phyloP scores from a whole-genome alignment of 2,113 vertebrate genomes.

The Taurulus bubalis region DNA sequence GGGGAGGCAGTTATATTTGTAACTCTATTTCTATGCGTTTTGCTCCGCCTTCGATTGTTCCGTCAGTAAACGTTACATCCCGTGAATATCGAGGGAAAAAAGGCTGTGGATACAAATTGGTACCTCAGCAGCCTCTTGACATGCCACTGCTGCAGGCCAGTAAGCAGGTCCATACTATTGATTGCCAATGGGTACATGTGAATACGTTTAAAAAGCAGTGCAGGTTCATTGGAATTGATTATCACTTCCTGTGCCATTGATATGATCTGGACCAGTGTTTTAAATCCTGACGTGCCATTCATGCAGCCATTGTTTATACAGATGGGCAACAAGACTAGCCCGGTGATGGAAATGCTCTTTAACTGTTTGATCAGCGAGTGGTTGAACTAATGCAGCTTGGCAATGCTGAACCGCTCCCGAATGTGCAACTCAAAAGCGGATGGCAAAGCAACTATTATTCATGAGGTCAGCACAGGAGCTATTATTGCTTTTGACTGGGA shows the following conservation, averaged over 20 bases:
- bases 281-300: slow-evolving; percentile 27
- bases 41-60: not conserved
- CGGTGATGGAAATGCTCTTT: slow-evolving; percentile 27
- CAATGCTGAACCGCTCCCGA: slow-evolving; percentile 28
- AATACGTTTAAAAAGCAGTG: slow-evolving; percentile 42
- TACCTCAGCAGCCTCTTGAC: not conserved
- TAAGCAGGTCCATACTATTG: slow-evolving; percentile 58
- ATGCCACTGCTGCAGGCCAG: slow-evolving; percentile 26
- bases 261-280: slow-evolving; percentile 55
- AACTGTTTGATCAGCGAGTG: slow-evolving; percentile 36
- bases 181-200: slow-evolving; percentile 45
- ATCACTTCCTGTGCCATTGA: slow-evolving; percentile 47
- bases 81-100: not conserved
- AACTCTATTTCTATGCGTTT: not conserved
- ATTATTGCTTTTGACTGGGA: slow-evolving; percentile 50
- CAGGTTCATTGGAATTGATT: slow-evolving; percentile 73
- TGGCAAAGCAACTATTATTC: not conserved
- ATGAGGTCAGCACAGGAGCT: slow-evolving; percentile 34
- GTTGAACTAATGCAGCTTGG: slow-evolving; percentile 37
- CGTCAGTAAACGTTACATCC: not conserved
- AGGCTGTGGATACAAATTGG: not conserved
- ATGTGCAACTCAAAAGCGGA: slow-evolving; percentile 15
- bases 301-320: slow-evolving; percentile 17
- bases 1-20: not conserved
- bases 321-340: slow-evolving; percentile 11